Evolutionary conservation across 2,888 invertebrate species (phyloP).

Genomic region (Heterodera filipjevi): DNA sequence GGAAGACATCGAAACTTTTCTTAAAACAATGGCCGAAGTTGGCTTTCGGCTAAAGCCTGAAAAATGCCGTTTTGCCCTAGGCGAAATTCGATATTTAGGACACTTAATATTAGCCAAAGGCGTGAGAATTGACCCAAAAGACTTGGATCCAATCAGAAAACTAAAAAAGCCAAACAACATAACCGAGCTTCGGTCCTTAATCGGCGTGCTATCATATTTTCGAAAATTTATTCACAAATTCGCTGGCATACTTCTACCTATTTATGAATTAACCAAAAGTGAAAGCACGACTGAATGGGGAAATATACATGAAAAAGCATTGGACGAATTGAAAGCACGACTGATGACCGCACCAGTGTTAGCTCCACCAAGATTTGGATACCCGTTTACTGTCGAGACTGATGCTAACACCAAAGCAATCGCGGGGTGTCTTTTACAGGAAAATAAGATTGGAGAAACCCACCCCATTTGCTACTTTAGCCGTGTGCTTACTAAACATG

Average conservation of each 20-base stretch:
- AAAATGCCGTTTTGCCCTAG: slow-evolving; percentile 42
- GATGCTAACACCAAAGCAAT: slow-evolving; percentile 34
- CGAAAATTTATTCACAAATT: slow-evolving; percentile 42
- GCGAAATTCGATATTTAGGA: slow-evolving; percentile 47
- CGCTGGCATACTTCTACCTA: slow-evolving; percentile 41
- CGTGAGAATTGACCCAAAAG: slow-evolving; percentile 25
- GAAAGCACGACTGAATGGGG: slow-evolving; percentile 21
- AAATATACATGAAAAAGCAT: slow-evolving; percentile 17
- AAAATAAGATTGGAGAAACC: slow-evolving; percentile 18
- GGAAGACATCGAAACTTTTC: slow-evolving; percentile 41
- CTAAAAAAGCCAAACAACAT: slow-evolving; percentile 28
- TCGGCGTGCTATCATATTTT: slow-evolving; percentile 45
- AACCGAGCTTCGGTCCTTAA: slow-evolving; percentile 31
- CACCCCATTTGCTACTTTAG: slow-evolving; percentile 35
- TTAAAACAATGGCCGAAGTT: slow-evolving; percentile 30
- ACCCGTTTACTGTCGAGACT: slow-evolving; percentile 34
- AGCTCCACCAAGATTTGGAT: slow-evolving; percentile 27
- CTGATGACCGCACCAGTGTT: slow-evolving; percentile 32
- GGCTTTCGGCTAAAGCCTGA: slow-evolving; percentile 40
- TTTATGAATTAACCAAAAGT: slow-evolving; percentile 37
- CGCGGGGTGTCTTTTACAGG: slow-evolving; percentile 35
- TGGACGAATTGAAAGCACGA: slow-evolving; percentile 27
- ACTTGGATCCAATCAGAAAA: not conserved
- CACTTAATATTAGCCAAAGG: slow-evolving; percentile 42
- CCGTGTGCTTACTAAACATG: slow-evolving; percentile 33